Percentiles rank a stretch among this genome's conserved stretches.
Evolutionary conservation across 2,888 invertebrate genomes (phyloP).

Genomic region (Adelognathus sp.): DNA sequence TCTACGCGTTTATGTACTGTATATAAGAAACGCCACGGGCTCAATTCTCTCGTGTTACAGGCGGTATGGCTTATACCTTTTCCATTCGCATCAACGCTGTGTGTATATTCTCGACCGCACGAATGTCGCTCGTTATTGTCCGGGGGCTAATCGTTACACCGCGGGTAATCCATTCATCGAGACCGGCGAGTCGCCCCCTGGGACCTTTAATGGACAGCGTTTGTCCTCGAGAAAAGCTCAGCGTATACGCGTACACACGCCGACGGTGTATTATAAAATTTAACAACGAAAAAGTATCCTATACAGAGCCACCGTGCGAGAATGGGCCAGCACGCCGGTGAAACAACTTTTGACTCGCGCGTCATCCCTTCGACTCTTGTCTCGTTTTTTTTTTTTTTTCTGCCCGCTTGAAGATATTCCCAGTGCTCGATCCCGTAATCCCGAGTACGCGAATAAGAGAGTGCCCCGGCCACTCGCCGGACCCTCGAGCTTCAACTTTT

Average conservation of each 20-base stretch:
- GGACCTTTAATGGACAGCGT: slow-evolving; percentile 60
- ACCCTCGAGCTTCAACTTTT: slow-evolving; percentile 36
- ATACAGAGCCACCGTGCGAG: slow-evolving; percentile 3
- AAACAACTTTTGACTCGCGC: slow-evolving; percentile 42
- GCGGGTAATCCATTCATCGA: slow-evolving; percentile 61
- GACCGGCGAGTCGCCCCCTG: slow-evolving; percentile 45
- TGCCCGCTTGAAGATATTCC: background rate
- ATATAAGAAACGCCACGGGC: background rate
- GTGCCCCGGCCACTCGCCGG: background rate
- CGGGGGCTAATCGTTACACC: slow-evolving; percentile 62
- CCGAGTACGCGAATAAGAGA: slow-evolving; percentile 7
- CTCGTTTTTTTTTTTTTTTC: too few relatives aligned
- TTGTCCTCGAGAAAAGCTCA: slow-evolving; percentile 46
- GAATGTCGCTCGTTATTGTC: slow-evolving; percentile 55
- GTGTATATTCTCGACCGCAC: slow-evolving; percentile 22
- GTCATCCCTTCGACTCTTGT: background rate
- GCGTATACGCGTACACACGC: background rate
- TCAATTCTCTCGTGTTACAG: background rate
- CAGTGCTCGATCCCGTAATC: slow-evolving; percentile 54
- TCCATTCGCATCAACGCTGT: background rate
- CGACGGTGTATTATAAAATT: background rate
- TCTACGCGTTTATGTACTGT: background rate
- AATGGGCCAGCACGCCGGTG: slow-evolving; percentile 48
- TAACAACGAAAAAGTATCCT: background rate
- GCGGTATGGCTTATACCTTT: background rate